Conservation (phyloP, 2,113 vertebrate species). For the western clawed frog (Xenopus tropicalis) region DNA sequence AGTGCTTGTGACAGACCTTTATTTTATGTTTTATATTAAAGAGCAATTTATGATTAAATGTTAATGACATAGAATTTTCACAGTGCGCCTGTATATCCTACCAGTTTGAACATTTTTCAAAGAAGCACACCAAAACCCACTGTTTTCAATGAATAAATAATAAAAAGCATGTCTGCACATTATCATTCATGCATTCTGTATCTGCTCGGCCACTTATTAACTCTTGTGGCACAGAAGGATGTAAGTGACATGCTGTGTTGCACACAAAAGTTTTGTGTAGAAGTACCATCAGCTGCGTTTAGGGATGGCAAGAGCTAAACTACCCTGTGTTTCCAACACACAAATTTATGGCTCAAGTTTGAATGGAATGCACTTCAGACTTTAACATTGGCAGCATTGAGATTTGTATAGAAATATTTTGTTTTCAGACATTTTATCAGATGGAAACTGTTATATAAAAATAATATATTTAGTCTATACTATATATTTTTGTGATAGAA, state of each 20-base stretch:
- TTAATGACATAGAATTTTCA: constrained; percentile 90
- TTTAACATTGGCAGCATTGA: no score
- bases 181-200: constrained; percentile 82
- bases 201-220: constrained; percentile 65
- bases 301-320: no score
- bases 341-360: no score
- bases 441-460: no score
- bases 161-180: constrained; percentile 82
- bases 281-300: background rate
- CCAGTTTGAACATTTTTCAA: constrained; percentile 94
- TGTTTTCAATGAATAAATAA: constrained; percentile 94
- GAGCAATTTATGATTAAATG: constrained; percentile 86
- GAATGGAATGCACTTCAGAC: no score
- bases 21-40: constrained; percentile 92
- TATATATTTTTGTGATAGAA: no score
- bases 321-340: no score
- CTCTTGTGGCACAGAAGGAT: constrained; percentile 1
- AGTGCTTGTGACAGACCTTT: constrained; percentile 86
- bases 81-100: constrained; percentile 84
- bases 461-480: no score
- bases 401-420: no score
- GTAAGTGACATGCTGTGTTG: background rate
- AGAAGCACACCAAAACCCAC: constrained; percentile 84
- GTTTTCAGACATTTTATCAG: no score
- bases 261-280: background rate